Evolutionary conservation across 1,140 invertebrate species (phyloP).

Genomic region (Drosophila subpulchrella): DNA sequence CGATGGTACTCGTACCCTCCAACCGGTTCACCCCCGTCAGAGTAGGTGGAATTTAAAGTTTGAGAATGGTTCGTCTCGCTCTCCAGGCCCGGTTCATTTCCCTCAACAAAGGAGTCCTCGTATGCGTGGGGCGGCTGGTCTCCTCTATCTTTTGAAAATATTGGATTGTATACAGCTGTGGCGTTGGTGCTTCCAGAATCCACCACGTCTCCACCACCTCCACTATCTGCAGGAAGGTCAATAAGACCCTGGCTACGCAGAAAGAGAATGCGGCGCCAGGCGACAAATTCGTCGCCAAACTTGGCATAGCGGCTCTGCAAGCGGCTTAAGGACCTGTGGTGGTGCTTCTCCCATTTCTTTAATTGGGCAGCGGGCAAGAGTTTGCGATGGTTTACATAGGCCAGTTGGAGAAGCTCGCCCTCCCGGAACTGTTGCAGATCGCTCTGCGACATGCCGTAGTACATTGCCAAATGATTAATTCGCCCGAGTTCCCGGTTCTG

Average conservation of each 20-base stretch:
- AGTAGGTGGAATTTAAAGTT: constrained; percentile 6
- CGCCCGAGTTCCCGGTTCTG: constrained; percentile 71
- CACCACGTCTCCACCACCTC: constrained; percentile 51
- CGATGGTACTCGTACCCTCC: constrained; percentile 65
- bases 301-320: constrained; percentile 58
- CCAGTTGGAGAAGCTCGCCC: constrained; percentile 64
- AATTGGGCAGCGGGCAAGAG: constrained; percentile 39
- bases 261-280: constrained; percentile 71
- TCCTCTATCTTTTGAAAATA: constrained; percentile 77
- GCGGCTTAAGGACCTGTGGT: constrained; percentile 47
- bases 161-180: constrained; percentile 50
- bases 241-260: constrained; percentile 71
- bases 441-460: constrained; percentile 64
- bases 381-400: constrained; percentile 66
- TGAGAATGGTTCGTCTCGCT: constrained; percentile 43
- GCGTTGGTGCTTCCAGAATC: constrained; percentile 64
- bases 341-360: constrained; percentile 49
- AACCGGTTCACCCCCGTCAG: constrained; percentile 4
- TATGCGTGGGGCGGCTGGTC: constrained; percentile 78
- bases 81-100: constrained; percentile 71
- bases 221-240: constrained; percentile 42
- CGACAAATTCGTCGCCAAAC: constrained; percentile 51
- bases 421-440: constrained; percentile 78
- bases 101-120: constrained; percentile 61
- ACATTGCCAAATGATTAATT: constrained; percentile 57